Percentiles rank a stretch among this genome's conserved stretches.
These are phyloP conservation scores for Platichthys flesus DNA, from an alignment of 2,113 vertebrate species.

Conservation along the genomic window DNA sequence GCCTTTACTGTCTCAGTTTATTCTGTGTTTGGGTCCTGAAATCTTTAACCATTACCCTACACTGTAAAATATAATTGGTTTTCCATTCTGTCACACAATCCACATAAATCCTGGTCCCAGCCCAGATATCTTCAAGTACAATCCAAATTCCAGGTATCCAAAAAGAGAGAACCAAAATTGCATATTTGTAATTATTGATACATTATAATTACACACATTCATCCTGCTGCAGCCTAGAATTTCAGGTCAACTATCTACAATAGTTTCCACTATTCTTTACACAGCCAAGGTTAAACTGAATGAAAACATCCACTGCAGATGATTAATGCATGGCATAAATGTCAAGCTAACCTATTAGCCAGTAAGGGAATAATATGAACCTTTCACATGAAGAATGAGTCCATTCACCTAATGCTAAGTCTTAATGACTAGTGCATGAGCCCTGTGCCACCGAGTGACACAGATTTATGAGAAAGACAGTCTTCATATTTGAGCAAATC, in stretches of 20 bases:
- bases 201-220: too few relatives aligned
- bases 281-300: conserved; percentile 60
- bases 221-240: background rate
- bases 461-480: conserved; percentile 16
- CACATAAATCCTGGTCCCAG: background rate
- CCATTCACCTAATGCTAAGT: conserved; percentile 39
- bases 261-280: conserved; percentile 24
- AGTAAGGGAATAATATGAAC: conserved; percentile 55
- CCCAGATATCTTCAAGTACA: background rate
- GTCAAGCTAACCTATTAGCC: conserved; percentile 64
- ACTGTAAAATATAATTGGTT: background rate
- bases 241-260: background rate
- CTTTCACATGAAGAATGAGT: conserved; percentile 51
- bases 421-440: conserved; percentile 35
- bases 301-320: conserved; percentile 43
- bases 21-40: too few relatives aligned
- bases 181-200: background rate
- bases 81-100: background rate
- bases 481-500: too few relatives aligned
- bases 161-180: background rate
- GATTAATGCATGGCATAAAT: conserved; percentile 61
- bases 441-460: background rate
- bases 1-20: too few relatives aligned
- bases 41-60: background rate
- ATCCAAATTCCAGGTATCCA: background rate